Base-by-base conservation (phyloP, 2,797 vertebrate genomes). In the Cyprinodon diabolis region DNA sequence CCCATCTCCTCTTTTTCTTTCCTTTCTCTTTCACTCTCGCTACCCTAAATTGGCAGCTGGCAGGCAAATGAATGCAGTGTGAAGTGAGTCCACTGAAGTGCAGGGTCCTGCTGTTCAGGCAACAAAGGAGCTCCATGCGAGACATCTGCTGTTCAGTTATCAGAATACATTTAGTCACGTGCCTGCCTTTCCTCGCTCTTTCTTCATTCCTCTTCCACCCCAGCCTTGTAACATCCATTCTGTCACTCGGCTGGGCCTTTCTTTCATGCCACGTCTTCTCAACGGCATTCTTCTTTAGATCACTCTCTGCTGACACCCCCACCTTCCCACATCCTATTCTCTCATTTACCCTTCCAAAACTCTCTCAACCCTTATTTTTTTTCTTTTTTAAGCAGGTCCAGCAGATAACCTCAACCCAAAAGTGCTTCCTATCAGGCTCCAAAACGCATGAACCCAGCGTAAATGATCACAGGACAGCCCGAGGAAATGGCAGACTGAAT, bases 81-180 rank as follows among this genome's bases (percentile, higher is more conserved):
- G 96, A 97, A 96, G 95, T 96, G 95, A 97, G 94, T 93, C 94
- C 91, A 95, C 90, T 93, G 94, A 94, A 94, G 94, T 95, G 95
- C 94, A 95, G 95, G 93, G 95, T 95, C 96, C 96, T 96, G 96
- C 96, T 97, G 96, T 96, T 98, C 95, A 89, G 86, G 94, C 95
- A 96, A 96, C 96, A 95, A 95, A 95, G 93, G 94, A 82, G 96
- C 95, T 96, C 95, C 95, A 93, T 94, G 94, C 95, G 95, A 96
- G 95, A 95, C 96, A 97, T 97, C 96, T 98, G 97, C 95, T 96
- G 91, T 95, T 95, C 95, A 95, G 96, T 96, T 95, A 96, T 96
- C 95, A 95, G 95, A 96, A 96, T 95, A 96, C 94, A 96, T 96
- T 96, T 88, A 92, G 94, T 95, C 95, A 94, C 93, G 93, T 94